Evolutionary conservation across 2,888 invertebrate genomes (phyloP).

Genomic region (Alviniconcha strummeri): DNA sequence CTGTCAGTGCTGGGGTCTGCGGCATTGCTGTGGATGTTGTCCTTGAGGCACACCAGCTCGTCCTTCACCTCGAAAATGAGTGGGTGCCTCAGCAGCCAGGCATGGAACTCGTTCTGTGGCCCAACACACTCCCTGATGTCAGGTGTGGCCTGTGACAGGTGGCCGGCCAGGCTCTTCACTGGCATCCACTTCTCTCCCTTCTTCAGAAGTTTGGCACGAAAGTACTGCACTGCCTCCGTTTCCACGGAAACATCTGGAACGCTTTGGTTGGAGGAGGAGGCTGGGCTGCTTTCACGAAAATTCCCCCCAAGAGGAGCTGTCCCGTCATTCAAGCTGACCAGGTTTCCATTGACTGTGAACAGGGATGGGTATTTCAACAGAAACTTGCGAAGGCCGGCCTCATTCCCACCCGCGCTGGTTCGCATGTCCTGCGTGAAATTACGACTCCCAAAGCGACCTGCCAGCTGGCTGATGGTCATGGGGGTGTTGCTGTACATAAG

Average conservation of each 20-base stretch:
- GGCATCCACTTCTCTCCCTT: conserved; percentile 98
- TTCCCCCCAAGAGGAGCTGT: conserved; percentile 69
- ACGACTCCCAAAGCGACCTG: conserved; percentile 99
- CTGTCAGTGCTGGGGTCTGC: conserved; percentile 61
- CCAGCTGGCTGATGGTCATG: conserved; percentile 96
- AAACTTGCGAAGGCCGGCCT: conserved; percentile 96
- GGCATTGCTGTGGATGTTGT: conserved; percentile 65
- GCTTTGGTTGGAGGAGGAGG: conserved; percentile 57
- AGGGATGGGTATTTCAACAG: conserved; percentile 96
- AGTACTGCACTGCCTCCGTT: conserved; percentile 97
- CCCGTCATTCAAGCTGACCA: conserved; percentile 67
- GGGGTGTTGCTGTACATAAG: conserved; percentile 94
- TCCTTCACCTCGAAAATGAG: conserved; percentile 73
- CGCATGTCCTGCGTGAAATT: conserved; percentile 98
- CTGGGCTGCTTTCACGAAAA: conserved; percentile 67
- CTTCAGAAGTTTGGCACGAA: conserved; percentile 92
- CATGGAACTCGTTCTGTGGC: conserved; percentile 72
- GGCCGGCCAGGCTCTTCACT: conserved; percentile 95
- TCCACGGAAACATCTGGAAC: conserved; percentile 76
- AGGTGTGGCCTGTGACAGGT: conserved; percentile 95
- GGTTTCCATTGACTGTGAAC: conserved; percentile 88
- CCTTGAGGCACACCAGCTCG: conserved; percentile 70
- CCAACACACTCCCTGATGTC: conserved; percentile 84
- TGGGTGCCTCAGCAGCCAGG: conserved; percentile 72
- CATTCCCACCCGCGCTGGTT: conserved; percentile 85